A percentile compares a stretch with the other conserved stretches of the same genome.
Conservation (phyloP, 1,140 invertebrate species). For the Macrotrachela quadricornifera region DNA sequence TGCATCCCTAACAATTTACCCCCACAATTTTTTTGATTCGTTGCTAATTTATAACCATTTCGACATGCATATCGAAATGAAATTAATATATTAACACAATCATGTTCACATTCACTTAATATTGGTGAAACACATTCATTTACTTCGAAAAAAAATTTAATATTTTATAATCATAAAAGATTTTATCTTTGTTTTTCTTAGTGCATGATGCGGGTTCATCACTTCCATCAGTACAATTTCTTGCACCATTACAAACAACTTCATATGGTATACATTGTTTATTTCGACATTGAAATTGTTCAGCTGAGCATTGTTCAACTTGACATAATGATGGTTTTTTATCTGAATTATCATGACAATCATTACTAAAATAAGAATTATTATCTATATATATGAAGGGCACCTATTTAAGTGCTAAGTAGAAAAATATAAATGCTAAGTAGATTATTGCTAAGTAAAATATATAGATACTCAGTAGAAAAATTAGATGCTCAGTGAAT, state of each 20-base stretch:
- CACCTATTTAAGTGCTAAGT: too few relatives aligned
- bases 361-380: conserved; percentile 9
- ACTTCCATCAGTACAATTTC: conserved; percentile 16
- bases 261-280: conserved; percentile 52
- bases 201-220: conserved; percentile 9
- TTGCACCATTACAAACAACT: conserved; percentile 33
- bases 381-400: too few relatives aligned
- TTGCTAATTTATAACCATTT: conserved; percentile 56
- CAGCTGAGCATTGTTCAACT: conserved; percentile 47
- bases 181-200: not conserved
- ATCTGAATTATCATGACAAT: conserved; percentile 9
- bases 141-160: conserved; percentile 37
- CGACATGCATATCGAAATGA: conserved; percentile 88
- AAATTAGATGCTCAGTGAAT: too few relatives aligned
- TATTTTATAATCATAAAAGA: not conserved
- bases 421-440: too few relatives aligned
- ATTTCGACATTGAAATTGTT: conserved; percentile 62
- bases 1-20: conserved; percentile 12
- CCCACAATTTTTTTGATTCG: conserved; percentile 29
- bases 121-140: conserved; percentile 78
- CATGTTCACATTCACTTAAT: conserved; percentile 77
- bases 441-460: too few relatives aligned
- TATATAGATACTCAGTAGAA: too few relatives aligned
- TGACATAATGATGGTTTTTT: not conserved
- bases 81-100: conserved; percentile 72